These are phyloP conservation scores for Tinea pellionella DNA, from an alignment of 2,888 invertebrate species.

Conservation along the genomic window DNA sequence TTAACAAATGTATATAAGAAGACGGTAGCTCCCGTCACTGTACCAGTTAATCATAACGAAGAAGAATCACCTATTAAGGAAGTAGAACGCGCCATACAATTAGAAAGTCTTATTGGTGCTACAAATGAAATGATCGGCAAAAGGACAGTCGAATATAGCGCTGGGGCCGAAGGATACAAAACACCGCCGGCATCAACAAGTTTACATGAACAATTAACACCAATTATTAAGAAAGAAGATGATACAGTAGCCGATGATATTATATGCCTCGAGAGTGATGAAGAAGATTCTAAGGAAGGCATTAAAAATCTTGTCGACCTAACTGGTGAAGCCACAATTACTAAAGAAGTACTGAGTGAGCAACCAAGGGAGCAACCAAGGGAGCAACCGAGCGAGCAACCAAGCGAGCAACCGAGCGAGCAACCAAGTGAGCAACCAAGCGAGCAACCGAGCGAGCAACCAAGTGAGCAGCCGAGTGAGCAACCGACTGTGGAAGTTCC, in stretches of 20 bases:
- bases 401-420: no score
- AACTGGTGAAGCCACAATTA: neutral
- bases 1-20: constrained; percentile 40
- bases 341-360: no score
- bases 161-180: neutral
- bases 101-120: constrained; percentile 47
- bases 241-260: constrained; percentile 21
- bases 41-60: constrained; percentile 22
- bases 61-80: constrained; percentile 45
- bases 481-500: no score
- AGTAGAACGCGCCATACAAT: constrained; percentile 49
- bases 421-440: no score
- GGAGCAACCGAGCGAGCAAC: no score
- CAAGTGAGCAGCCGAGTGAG: no score
- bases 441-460: no score
- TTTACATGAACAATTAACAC: neutral
- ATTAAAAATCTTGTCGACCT: neutral
- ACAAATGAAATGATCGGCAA: constrained; percentile 26
- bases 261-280: constrained; percentile 50
- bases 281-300: constrained; percentile 28
- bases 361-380: no score
- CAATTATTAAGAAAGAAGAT: neutral
- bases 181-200: neutral
- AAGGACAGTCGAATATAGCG: no score
- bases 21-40: constrained; percentile 27